These are phyloP conservation scores for Python bivittatus DNA, from an alignment of 2,113 vertebrate species.

Conservation along the genomic window DNA sequence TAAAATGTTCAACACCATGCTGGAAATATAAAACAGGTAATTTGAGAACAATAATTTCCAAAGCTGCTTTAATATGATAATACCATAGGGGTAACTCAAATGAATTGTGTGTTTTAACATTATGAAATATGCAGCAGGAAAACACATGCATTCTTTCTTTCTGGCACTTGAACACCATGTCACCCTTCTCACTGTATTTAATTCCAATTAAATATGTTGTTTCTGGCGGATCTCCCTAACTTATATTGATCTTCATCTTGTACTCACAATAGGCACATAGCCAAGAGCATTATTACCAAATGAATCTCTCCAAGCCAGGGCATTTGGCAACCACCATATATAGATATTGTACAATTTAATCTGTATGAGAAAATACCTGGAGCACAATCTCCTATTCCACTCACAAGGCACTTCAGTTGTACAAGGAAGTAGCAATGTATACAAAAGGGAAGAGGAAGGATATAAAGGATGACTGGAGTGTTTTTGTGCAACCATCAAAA, in stretches of 20 bases:
- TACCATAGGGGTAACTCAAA: slow-evolving; percentile 6
- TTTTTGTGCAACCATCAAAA: background rate
- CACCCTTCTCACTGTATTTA: fast-evolving
- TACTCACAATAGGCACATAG: background rate
- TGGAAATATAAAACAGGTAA: slow-evolving; percentile 17
- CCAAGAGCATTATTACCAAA: background rate
- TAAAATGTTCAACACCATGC: background rate
- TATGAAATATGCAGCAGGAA: slow-evolving; percentile 5
- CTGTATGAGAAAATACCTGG: background rate
- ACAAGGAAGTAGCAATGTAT: background rate
- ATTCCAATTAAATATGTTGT: background rate
- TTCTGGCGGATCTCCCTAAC: background rate
- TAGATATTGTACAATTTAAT: background rate
- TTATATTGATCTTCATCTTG: background rate
- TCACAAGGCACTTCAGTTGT: background rate
- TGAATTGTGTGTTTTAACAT: background rate
- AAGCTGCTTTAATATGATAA: background rate
- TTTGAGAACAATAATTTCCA: background rate
- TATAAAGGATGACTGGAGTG: background rate
- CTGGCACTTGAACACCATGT: background rate
- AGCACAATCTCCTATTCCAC: background rate
- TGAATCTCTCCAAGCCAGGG: background rate
- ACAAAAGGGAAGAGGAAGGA: background rate
- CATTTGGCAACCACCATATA: background rate
- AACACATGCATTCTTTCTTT: background rate